Base-by-base conservation (phyloP, 1,140 invertebrate species). In the Medauroidea extradentata region DNA sequence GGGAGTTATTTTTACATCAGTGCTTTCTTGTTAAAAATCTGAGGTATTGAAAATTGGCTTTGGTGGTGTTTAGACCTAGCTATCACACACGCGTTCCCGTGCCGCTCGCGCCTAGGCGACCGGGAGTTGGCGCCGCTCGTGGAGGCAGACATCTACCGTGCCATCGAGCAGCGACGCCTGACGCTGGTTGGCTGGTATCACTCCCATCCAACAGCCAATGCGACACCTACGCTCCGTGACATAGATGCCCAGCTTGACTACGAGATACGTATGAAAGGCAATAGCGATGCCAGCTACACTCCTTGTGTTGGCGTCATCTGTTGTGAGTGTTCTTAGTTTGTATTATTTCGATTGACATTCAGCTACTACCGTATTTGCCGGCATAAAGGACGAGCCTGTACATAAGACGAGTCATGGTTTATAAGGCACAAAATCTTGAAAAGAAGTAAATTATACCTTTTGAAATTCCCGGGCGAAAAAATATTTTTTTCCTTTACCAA, bases 101-200 rank as follows among this genome's bases (percentile, higher is more conserved):
- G 91, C 69, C 82, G 89, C 43, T 90, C 88, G 70, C 85, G 87
- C 57, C 85, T 93, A 46, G 85, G 83, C 61, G 91, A 94, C 69
- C 81, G 82, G 61, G 84, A 88, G 62, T 82, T 85, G 41, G 82
- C 85, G 49, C 82, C 83, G 24, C 76, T 88, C 62, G 85, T 91
- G 16, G 90, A 93, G 71, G 75, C 83, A 14, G 86, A 95, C 78
- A 93, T 96, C 68, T 85, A 87, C 49, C 84, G 86, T 69, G 81
- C 84, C 46, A 91, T 97, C 77, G 86, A 93, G 69, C 85, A 84
- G 67, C 81, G 89, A 60, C 86, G 89, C 54, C 79, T 96, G 24
- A 85, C 85, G 24, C 76, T 96, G 9, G 87, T 97, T 29, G 94
- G 94, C 3, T 96, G 94, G 94, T 98, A 98, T 79, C 94, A 98